Base-by-base conservation (phyloP, 2,888 invertebrate genomes). In the Sminthurides aquaticus region DNA sequence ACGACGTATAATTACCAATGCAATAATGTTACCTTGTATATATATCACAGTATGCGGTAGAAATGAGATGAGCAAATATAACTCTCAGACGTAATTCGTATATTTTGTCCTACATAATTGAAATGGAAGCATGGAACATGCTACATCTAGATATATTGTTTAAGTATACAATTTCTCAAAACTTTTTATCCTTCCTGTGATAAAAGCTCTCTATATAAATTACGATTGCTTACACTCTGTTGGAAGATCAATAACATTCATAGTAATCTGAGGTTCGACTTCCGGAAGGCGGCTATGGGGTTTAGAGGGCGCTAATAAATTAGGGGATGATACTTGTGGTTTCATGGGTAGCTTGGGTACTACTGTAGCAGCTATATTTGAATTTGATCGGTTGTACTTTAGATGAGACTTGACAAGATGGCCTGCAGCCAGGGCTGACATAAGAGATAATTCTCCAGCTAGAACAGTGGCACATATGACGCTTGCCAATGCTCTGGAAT, bases 371-470 rank as follows among this genome's bases (percentile, higher is more conserved):
- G 60, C 63, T 18, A 74, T 61, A 27, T 70, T 67, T 0, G 66
- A 49, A 25, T 69, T 62, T 8, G 71, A 95, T 84, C 97, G 85
- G 79, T 99, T 99, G 78, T 96, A 93, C 77, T 88, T 86, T 81
- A 99, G 87, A 79, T 99, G 98, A 76, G 96, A 96, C 77, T 88
- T 88, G 62, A 99, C 99, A 77, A 99, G 84, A 79, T 98, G 93
- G 28, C 94, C 96, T 71, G 94, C 92, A 49, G 94, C 90, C 70
- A 98, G 81, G 0, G 99, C 97, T 3, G 97, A 91, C 90, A 99
- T 91, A 3, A 99, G 82, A 67, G 96, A 97, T 34, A 99, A 81
- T 79, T 99, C 99, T 20, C 96, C 98, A 5, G 98, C 98, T 76
- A 99, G 82, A 11, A 99, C 99, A 0, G 97, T 90, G 1, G 88